A percentile compares a stretch with the other conserved stretches of the same genome.
These are phyloP conservation scores for Metallyticus violacea DNA, from an alignment of 2,888 invertebrate species.

Conservation along the genomic window DNA sequence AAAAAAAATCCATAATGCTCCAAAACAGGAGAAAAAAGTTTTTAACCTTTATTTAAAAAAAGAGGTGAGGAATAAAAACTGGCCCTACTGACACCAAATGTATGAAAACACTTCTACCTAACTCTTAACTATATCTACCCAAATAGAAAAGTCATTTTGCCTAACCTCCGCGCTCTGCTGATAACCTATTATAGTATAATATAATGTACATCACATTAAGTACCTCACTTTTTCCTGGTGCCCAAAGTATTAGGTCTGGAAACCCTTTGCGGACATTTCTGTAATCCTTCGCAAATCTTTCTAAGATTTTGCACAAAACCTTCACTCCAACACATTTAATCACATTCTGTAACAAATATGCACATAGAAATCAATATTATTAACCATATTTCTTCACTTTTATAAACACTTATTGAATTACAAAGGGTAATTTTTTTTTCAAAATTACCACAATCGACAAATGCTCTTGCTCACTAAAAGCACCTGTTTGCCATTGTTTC, in stretches of 20 bases:
- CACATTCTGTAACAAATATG: slow-evolving; percentile 44
- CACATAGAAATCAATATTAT: not conserved
- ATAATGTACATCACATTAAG: slow-evolving; percentile 49
- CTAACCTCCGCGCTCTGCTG: not conserved
- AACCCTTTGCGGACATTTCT: slow-evolving; percentile 68
- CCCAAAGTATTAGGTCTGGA: slow-evolving; percentile 83
- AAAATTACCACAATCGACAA: no score
- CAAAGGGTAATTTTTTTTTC: no score
- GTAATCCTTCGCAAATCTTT: slow-evolving; percentile 58
- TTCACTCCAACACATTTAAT: slow-evolving; percentile 54
- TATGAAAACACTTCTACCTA: not conserved
- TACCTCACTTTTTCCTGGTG: slow-evolving; percentile 53
- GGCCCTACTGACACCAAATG: no score
- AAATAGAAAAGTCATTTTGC: not conserved
- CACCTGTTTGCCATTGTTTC: no score
- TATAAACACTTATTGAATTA: no score
- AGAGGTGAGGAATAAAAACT: no score
- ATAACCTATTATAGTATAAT: slow-evolving; percentile 6
- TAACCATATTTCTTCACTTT: not conserved
- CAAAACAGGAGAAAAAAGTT: no score
- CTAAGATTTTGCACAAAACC: slow-evolving; percentile 57
- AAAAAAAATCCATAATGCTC: no score
- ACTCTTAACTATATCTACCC: not conserved
- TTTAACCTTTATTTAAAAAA: not conserved
- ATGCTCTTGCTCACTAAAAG: no score